phyloP scores from a whole-genome alignment of 2,888 invertebrate species.

The Spisula solida region DNA sequence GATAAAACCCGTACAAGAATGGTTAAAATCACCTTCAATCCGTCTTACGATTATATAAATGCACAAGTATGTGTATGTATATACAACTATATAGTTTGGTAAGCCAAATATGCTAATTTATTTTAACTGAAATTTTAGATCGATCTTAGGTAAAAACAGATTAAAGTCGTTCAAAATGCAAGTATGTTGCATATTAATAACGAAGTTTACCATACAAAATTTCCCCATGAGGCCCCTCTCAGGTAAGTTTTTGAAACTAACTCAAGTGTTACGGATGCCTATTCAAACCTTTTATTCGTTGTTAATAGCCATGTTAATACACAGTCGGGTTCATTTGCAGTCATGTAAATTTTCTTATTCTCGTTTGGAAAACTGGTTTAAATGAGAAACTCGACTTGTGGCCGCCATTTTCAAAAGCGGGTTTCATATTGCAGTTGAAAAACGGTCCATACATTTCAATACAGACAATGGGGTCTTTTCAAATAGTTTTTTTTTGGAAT shows the following conservation, averaged over 20 bases:
- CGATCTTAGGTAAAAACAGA: not conserved
- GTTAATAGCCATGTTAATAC: constrained; percentile 35
- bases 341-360: constrained; percentile 30
- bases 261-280: constrained; percentile 30
- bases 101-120: not conserved
- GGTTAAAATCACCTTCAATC: not conserved
- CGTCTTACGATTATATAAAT: not conserved
- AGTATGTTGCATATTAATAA: too few relatives aligned
- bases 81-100: too few relatives aligned
- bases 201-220: not conserved
- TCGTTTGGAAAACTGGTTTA: not conserved
- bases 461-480: not conserved
- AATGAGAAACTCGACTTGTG: constrained; percentile 2
- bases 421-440: constrained; percentile 40
- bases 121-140: not conserved
- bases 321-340: constrained; percentile 33
- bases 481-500: not conserved
- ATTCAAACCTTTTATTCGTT: constrained; percentile 29
- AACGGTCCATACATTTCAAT: constrained; percentile 4
- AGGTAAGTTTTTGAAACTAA: not conserved
- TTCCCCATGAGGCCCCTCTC: not conserved
- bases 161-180: not conserved
- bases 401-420: constrained; percentile 25
- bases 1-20: not conserved
- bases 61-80: too few relatives aligned